Evolutionary conservation across 2,888 invertebrate species (phyloP).

Genomic region (Patella ulyssiponensis): DNA sequence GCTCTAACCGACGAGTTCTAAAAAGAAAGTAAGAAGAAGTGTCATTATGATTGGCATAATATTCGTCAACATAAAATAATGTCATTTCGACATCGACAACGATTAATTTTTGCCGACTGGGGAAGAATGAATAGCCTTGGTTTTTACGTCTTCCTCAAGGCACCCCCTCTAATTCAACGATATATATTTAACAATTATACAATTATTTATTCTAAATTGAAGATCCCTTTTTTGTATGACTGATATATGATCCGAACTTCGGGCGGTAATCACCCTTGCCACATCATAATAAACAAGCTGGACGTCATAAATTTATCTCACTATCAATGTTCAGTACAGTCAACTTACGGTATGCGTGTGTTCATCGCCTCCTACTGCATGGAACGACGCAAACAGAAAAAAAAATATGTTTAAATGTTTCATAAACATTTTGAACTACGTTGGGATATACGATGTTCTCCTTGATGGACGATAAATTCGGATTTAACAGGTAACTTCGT

Average conservation of each 20-base stretch:
- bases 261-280: background rate
- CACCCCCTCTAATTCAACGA: too few species aligned
- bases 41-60: too few species aligned
- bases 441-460: background rate
- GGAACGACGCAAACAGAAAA: slow-evolving; percentile 37
- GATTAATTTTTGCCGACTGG: too few species aligned
- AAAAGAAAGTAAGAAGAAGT: background rate
- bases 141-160: too few species aligned
- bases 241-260: background rate
- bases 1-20: background rate
- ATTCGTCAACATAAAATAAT: too few species aligned
- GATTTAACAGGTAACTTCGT: slow-evolving; percentile 25
- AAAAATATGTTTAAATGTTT: slow-evolving; percentile 33
- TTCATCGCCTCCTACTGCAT: slow-evolving; percentile 77
- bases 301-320: too few species aligned
- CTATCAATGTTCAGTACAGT: too few species aligned
- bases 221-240: too few species aligned
- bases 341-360: slow-evolving; percentile 84
- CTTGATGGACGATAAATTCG: slow-evolving; percentile 21
- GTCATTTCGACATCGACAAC: too few species aligned
- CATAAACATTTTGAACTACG: slow-evolving; percentile 39
- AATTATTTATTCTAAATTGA: too few species aligned
- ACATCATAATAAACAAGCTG: background rate
- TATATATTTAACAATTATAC: too few species aligned
- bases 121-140: too few species aligned